Evolutionary conservation across 2,888 invertebrate species (phyloP).

Genomic region (Macrophya annulata): DNA sequence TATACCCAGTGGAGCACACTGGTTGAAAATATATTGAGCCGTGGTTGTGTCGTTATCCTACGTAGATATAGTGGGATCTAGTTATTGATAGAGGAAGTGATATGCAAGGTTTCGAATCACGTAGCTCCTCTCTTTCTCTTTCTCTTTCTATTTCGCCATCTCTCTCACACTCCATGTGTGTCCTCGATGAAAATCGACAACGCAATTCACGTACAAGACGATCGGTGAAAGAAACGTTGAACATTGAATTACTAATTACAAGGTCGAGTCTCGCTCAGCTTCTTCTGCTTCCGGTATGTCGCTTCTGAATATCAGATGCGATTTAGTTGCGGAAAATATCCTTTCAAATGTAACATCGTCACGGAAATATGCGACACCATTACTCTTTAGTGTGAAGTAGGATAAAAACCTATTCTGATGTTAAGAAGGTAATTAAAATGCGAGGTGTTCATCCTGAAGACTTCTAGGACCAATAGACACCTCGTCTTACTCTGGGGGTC

Average conservation of each 20-base stretch:
- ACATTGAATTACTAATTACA: conserved; percentile 53
- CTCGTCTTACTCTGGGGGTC: conserved; percentile 6
- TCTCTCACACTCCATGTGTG: conserved; percentile 21
- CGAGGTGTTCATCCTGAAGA: background rate
- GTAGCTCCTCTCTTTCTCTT: background rate
- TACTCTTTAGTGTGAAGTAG: background rate
- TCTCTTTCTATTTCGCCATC: background rate
- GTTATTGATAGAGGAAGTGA: conserved; percentile 48
- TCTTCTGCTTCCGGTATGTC: conserved; percentile 32
- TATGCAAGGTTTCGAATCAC: background rate
- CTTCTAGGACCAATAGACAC: background rate
- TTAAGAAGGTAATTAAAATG: background rate
- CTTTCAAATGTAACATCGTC: background rate
- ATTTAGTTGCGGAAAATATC: background rate
- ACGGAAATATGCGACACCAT: background rate
- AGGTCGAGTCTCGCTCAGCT: conserved; percentile 28
- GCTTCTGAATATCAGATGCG: background rate
- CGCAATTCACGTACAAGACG: conserved; percentile 36
- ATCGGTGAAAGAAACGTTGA: conserved; percentile 30
- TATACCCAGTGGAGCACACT: background rate
- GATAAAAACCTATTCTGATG: background rate
- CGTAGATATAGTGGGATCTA: conserved; percentile 19
- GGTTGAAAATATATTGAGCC: conserved; percentile 22
- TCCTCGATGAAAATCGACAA: conserved; percentile 6
- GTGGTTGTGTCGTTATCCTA: conserved; percentile 26